These are phyloP conservation scores for Sitta carolinensis DNA, from an alignment of 2,797 vertebrate species.

Conservation along the genomic window DNA sequence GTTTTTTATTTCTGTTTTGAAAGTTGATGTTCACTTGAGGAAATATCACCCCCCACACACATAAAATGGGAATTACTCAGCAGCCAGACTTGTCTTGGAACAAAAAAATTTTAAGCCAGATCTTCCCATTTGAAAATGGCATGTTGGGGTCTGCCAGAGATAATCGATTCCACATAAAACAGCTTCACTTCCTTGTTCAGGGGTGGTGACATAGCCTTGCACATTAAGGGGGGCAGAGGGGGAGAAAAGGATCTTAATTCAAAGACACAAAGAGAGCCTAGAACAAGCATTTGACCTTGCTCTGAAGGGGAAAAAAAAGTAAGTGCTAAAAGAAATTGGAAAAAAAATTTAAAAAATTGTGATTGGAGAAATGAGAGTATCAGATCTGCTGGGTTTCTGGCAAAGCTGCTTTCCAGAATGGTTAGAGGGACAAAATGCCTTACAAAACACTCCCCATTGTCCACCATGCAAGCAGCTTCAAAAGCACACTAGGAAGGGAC, in stretches of 20 bases:
- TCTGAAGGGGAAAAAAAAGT: background rate
- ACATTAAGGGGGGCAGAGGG: background rate
- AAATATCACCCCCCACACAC: background rate
- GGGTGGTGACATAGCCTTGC: background rate
- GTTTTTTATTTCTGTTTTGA: background rate
- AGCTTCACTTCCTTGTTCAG: background rate
- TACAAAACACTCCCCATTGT: background rate
- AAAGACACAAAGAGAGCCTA: constrained; percentile 15
- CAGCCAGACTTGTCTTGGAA: background rate
- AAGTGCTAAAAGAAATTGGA: background rate
- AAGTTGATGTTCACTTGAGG: background rate
- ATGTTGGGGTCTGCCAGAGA: background rate
- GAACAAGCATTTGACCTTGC: constrained; percentile 43
- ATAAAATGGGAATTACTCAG: background rate
- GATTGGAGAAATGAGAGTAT: constrained; percentile 24
- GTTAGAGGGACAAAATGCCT: background rate
- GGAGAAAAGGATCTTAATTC: constrained; percentile 22
- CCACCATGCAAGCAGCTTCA: background rate
- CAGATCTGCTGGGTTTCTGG: constrained; percentile 9
- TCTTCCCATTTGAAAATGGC: background rate
- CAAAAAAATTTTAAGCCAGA: background rate
- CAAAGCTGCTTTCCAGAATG: constrained; percentile 21
- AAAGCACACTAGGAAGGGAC: constrained; percentile 22
- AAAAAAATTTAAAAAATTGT: background rate
- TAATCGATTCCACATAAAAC: background rate